Percentiles rank a stretch among this genome's conserved stretches.
Evolutionary conservation across 2,113 vertebrate species (phyloP).

Genomic region (Corythornis madagascariensis): DNA sequence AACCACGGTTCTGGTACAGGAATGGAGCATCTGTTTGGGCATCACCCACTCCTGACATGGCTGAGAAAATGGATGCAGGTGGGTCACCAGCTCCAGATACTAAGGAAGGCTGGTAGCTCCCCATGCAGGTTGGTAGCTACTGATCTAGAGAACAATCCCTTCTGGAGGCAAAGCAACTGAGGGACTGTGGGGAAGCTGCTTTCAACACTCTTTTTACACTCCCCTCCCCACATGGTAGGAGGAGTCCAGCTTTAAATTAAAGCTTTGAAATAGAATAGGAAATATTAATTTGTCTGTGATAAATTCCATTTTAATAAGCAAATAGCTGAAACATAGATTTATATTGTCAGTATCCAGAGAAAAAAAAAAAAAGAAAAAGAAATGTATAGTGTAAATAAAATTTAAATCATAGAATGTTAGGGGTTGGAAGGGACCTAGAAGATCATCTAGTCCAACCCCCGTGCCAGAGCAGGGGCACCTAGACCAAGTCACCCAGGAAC

Average conservation of each 20-base stretch:
- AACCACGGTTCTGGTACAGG: background rate
- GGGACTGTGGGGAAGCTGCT: background rate
- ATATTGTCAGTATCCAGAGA: background rate
- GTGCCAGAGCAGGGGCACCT: too few relatives aligned
- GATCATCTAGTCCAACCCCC: too few relatives aligned
- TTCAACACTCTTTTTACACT: background rate
- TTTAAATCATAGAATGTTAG: background rate
- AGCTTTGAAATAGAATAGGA: background rate
- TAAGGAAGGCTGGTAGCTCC: background rate
- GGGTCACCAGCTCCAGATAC: background rate
- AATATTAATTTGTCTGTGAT: background rate
- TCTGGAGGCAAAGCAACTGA: background rate
- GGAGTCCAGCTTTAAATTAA: background rate
- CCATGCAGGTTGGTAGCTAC: background rate
- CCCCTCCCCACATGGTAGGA: background rate
- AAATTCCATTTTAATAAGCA: background rate
- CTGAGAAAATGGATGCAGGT: background rate
- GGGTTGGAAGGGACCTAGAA: too few relatives aligned
- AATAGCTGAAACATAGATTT: background rate
- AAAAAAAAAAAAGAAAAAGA: background rate
- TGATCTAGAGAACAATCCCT: background rate
- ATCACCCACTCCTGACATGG: background rate
- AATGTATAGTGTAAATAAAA: background rate
- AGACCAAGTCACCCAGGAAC: too few relatives aligned
- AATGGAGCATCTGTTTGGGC: background rate